Evolutionary conservation across 1,140 invertebrate species (phyloP).

Genomic region (Scaptomyza pallida): DNA sequence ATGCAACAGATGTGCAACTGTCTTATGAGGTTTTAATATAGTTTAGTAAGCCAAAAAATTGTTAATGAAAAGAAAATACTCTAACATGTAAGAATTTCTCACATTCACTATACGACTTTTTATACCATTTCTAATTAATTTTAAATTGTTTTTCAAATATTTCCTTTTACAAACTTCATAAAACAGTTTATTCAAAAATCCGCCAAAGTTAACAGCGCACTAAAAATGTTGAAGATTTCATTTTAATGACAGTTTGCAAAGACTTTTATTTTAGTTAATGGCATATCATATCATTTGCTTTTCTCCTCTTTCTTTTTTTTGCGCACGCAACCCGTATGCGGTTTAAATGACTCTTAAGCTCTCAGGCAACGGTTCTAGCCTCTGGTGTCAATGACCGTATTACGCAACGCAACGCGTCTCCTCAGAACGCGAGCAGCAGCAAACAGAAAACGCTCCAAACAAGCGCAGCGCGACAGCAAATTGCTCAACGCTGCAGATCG

Average conservation of each 20-base stretch:
- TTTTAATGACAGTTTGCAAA: slow-evolving; percentile 14
- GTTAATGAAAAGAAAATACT: no score
- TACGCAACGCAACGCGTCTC: slow-evolving; percentile 65
- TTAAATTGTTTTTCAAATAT: no score
- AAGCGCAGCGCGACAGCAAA: slow-evolving; percentile 61
- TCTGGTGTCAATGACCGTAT: slow-evolving; percentile 79
- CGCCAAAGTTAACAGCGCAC: slow-evolving; percentile 33
- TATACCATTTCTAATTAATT: no score
- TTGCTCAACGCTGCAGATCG: slow-evolving; percentile 70
- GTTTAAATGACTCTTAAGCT: slow-evolving; percentile 49
- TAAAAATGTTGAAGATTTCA: slow-evolving; percentile 54
- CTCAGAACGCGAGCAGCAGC: slow-evolving; percentile 30
- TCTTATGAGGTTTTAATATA: no score
- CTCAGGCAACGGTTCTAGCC: slow-evolving; percentile 39
- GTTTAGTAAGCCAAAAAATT: no score
- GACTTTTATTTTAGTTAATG: slow-evolving; percentile 26
- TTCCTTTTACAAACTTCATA: neutral
- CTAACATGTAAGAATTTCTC: no score
- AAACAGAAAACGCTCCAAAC: slow-evolving; percentile 42
- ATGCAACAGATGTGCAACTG: no score
- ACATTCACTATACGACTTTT: no score
- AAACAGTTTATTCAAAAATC: neutral
- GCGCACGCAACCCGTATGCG: slow-evolving; percentile 19
- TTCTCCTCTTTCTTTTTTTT: slow-evolving; percentile 22
- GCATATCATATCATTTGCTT: slow-evolving; percentile 1